Base-by-base conservation (phyloP, 2,888 invertebrate species). In the Nymphalis c-album region DNA sequence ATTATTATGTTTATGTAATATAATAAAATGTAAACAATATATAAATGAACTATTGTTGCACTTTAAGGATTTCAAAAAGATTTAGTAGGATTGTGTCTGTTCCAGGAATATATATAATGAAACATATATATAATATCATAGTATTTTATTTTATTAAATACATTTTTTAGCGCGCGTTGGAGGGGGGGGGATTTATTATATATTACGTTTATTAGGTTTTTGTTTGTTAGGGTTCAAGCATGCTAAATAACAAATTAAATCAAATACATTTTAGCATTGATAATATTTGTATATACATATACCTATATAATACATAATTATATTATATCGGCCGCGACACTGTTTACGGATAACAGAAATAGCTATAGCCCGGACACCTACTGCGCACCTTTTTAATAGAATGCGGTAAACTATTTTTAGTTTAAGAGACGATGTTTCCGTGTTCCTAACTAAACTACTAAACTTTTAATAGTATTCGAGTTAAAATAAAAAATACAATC, bases 331-430 rank as follows among this genome's bases (percentile, higher is more conserved):
- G 40, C 35, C 53, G 35, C 35, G 51, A 31, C 31, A 22, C 47
- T 55, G 64, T 66, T 68, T 68, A 68, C 55, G 60, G 48, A 51
- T 62, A 31, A 67, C 66, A 59, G 65, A 70, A 71, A 71, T 73
- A 70, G 59, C 69, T 48, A 50, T 31, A 63, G 57, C 63, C 60
- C 55, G 65, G 60, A 69, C 69, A 69, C 67, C 69, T 69, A 69
- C 67, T 57, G 59, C 70, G 67, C 61, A 67, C 70, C 70, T 64
- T 67, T 64, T 59, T 63, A 67, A 67, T 63, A 67, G 63, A 63
- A 69, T 67, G 67, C 63, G 69, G 69, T 57, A 61, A n/a, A n/a
- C 50, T 69, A 69, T 69, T 63, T 66, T 63, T 63, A 67, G 47
- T 47, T 65, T 60, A 50, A 64, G 51, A 20, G 64, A 58, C 62